phyloP scores from a whole-genome alignment of 2,888 invertebrate genomes.

The Agelastica alni region DNA sequence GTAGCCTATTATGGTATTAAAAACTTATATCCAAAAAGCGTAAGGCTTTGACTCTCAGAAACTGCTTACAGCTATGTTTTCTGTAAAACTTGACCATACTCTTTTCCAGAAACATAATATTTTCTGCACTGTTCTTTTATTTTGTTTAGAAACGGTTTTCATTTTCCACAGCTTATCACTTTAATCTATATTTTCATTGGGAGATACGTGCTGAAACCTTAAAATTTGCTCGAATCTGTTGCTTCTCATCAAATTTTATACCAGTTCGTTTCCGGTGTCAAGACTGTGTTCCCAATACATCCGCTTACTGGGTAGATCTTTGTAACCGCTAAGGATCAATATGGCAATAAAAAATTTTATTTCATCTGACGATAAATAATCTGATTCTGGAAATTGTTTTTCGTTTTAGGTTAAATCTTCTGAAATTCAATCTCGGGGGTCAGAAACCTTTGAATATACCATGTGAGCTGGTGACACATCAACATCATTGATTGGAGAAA shows the following conservation, averaged over 20 bases:
- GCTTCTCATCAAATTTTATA: conserved; percentile 28
- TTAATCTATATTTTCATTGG: background rate
- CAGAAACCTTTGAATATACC: background rate
- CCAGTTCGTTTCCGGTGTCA: conserved; percentile 21
- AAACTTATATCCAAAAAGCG: conserved; percentile 38
- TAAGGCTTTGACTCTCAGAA: conserved; percentile 39
- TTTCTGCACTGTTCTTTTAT: conserved; percentile 1
- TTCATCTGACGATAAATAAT: too few species aligned
- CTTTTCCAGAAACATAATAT: conserved; percentile 9
- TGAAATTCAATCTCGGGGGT: background rate
- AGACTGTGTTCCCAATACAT: conserved; percentile 19
- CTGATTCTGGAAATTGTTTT: background rate
- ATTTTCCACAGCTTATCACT: conserved; percentile 2
- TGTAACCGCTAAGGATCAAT: background rate
- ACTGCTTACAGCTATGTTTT: conserved; percentile 33
- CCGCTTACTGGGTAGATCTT: conserved; percentile 4
- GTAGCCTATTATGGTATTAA: conserved; percentile 26
- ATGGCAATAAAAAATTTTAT: too few species aligned
- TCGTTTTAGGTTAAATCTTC: background rate
- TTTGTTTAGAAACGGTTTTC: conserved; percentile 4
- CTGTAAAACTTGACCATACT: conserved; percentile 37
- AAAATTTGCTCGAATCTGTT: conserved; percentile 24
- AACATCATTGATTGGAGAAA: conserved; percentile 2
- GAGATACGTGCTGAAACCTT: conserved; percentile 19
- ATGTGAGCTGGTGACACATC: background rate